Evolutionary conservation across 2,113 vertebrate genomes (phyloP).

Genomic region (Dicerorhinus sumatrensis): DNA sequence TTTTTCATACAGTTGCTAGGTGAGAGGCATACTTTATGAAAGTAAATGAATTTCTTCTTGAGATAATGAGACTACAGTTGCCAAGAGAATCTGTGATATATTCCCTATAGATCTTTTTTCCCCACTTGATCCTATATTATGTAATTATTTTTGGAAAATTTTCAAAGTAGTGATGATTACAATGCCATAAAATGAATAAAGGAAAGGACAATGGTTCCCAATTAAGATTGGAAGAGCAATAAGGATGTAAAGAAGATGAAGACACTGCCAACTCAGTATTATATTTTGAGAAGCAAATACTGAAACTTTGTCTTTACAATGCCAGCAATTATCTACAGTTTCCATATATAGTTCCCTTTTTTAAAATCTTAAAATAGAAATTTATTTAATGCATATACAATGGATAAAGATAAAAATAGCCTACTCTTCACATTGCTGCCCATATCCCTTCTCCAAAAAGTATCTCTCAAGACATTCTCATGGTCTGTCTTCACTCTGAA

Average conservation of each 20-base stretch:
- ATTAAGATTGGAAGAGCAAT: neutral
- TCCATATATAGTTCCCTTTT: neutral
- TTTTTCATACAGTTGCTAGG: constrained; percentile 22
- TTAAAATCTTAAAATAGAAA: neutral
- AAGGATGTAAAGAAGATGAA: neutral
- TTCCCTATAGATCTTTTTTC: constrained; percentile 4
- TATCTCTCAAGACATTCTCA: neutral
- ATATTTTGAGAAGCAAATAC: neutral
- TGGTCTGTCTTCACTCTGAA: neutral
- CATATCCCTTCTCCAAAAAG: neutral
- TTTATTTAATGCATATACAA: neutral
- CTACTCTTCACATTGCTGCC: neutral
- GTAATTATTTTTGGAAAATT: constrained; percentile 56
- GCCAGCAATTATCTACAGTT: neutral
- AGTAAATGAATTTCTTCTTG: constrained; percentile 47
- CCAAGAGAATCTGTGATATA: constrained; percentile 34
- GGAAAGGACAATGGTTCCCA: neutral
- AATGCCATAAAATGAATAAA: neutral
- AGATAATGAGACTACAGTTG: constrained; percentile 51
- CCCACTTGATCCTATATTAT: neutral
- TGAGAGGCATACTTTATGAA: constrained; percentile 14
- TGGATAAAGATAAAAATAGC: neutral
- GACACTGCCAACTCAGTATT: neutral
- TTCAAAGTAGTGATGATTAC: constrained; percentile 37
- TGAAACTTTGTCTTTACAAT: neutral